Conservation (phyloP, 2,888 invertebrate species). For the Hirtodrosophila histrioides region DNA sequence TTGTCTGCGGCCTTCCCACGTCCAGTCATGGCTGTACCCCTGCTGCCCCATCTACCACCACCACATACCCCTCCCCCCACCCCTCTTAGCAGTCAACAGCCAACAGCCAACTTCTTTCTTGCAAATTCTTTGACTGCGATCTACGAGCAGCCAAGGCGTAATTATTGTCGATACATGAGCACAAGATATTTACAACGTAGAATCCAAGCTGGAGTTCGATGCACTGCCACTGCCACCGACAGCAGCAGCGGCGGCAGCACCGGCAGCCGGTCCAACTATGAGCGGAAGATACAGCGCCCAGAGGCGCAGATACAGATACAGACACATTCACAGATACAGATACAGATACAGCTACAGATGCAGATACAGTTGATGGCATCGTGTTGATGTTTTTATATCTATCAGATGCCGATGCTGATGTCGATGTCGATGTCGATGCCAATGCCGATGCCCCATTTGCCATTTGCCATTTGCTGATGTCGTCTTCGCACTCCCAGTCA, state of each 20-base stretch:
- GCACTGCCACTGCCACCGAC: slow-evolving; percentile 54
- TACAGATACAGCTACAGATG: slow-evolving; percentile 13
- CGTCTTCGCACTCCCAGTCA: too few species aligned
- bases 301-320: slow-evolving; percentile 10
- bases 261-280: slow-evolving; percentile 12
- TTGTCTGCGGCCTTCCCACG: slow-evolving; percentile 59
- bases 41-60: neutral
- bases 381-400: slow-evolving; percentile 76
- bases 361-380: slow-evolving; percentile 39
- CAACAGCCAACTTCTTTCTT: slow-evolving; percentile 28
- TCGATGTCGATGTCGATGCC: neutral
- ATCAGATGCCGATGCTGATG: slow-evolving; percentile 62
- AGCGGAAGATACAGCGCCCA: slow-evolving; percentile 28
- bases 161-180: slow-evolving; percentile 70
- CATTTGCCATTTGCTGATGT: too few species aligned
- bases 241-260: neutral
- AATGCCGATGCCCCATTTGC: too few species aligned
- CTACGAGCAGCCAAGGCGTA: slow-evolving; percentile 52
- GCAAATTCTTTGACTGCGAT: slow-evolving; percentile 56
- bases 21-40: slow-evolving; percentile 36
- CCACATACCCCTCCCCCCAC: neutral
- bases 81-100: neutral
- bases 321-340: slow-evolving; percentile 8
- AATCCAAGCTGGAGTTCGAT: slow-evolving; percentile 65
- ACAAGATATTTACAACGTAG: slow-evolving; percentile 47